These are phyloP conservation scores for Pterois miles DNA, from an alignment of 2,797 vertebrate species.

Conservation along the genomic window DNA sequence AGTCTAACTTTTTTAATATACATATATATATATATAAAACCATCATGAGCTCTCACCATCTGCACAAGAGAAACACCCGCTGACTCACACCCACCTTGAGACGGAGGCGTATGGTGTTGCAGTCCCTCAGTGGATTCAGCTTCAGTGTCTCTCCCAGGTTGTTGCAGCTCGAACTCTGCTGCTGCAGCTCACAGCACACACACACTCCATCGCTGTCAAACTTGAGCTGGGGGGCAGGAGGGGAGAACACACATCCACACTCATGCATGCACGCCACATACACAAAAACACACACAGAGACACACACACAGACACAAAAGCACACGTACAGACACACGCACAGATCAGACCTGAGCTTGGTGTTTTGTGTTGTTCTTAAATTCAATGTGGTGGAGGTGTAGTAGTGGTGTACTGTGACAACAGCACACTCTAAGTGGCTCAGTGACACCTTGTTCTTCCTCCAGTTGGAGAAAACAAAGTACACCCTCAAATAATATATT, in stretches of 20 bases:
- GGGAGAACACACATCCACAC: conserved; percentile 77
- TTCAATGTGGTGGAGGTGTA: neutral
- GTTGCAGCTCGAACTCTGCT: conserved; percentile 94
- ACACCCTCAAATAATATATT: no score
- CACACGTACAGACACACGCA: conserved; percentile 34
- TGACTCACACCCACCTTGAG: conserved; percentile 87
- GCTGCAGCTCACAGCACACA: conserved; percentile 96
- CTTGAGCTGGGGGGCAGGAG: conserved; percentile 88
- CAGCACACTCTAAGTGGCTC: no score
- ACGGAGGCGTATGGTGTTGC: conserved; percentile 92
- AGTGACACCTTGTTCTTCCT: no score
- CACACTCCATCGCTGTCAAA: conserved; percentile 97
- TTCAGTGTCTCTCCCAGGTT: conserved; percentile 96
- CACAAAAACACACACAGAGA: conserved; percentile 45
- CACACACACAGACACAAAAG: conserved; percentile 14
- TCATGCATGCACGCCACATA: conserved; percentile 72
- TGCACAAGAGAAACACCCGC: conserved; percentile 8
- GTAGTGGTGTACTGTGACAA: neutral
- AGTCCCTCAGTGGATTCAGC: conserved; percentile 94
- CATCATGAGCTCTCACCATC: neutral
- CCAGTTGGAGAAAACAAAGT: no score
- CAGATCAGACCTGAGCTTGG: conserved; percentile 59
- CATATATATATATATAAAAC: neutral
- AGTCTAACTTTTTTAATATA: neutral
- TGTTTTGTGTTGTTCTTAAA: conserved; percentile 14